Evolutionary conservation across 2,797 vertebrate genomes (phyloP), one percentile per base, ranked within the genome.

Genomic region (Melanitta fusca): DNA sequence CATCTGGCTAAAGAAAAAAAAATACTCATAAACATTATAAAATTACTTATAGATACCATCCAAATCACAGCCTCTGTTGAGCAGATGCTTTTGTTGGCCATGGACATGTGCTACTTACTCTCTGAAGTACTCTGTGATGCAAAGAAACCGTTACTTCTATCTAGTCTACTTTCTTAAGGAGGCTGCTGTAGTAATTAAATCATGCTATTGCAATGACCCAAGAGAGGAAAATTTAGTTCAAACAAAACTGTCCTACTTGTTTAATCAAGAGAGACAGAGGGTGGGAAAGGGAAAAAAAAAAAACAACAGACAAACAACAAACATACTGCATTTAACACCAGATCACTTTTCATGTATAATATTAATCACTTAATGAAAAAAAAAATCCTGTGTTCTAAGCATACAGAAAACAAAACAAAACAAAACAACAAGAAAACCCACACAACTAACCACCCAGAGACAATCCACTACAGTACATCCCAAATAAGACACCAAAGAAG

Each of bases 221-320:
- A 74, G 87, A 85, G 56, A 83, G 7, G 30, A 83, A 88, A 87
- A 85, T 38, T 18, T 80, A 86, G 57, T 80, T 95, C 82, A 91
- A 82, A 85, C 45, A 73, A 83, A 95, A 85, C 36, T 56, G 41
- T 77, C 47, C n/a, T 68, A 51, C 19, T 17, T 78, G 36, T 71
- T 69, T 85, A 53, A 83, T 61, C 28, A 61, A 68, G 56, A 75
- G 17, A 81, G 34, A 73, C 11, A 43, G 9, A 80, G 27, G 78
- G 45, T 20, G 14, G 47, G 19, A 91, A 85, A 70, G 11, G 13
- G 21, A 15, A 57, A 78, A 74, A 88, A 27, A 39, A 14, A 18
- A 43, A 43, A 43, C 18, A 43, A n/a, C 11, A 71, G 54, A 86
- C 43, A 69, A 87, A 64, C 0, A 2, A 39, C 28, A 60, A 71